These are phyloP conservation scores for Perodicticus potto DNA, from an alignment of 2,797 vertebrate species.

Conservation along the genomic window DNA sequence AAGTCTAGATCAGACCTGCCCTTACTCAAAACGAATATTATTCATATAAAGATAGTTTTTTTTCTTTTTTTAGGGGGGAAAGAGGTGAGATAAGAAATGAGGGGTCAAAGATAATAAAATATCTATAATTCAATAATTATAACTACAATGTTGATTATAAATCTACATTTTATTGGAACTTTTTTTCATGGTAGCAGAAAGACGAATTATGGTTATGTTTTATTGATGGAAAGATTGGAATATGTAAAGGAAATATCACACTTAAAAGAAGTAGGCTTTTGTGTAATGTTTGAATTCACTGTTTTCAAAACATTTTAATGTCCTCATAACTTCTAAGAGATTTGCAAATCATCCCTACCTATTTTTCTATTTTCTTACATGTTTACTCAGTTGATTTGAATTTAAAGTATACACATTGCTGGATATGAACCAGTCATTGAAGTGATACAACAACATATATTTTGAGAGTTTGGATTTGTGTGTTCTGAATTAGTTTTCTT, in stretches of 20 bases:
- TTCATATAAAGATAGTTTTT: neutral
- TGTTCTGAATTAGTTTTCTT: neutral
- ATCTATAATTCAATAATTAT: neutral
- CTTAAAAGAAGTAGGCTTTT: constrained; percentile 16
- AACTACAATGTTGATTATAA: neutral
- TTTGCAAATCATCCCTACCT: neutral
- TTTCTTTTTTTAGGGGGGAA: fast-evolving
- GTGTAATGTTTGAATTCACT: neutral
- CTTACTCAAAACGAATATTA: constrained; percentile 16
- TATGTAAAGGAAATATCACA: constrained; percentile 4
- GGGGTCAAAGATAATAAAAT: neutral
- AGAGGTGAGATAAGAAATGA: neutral
- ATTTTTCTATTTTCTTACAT: neutral
- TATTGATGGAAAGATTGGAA: neutral
- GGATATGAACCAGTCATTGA: neutral
- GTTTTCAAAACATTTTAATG: neutral
- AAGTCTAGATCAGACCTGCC: neutral
- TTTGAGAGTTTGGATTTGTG: neutral
- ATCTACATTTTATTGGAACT: neutral
- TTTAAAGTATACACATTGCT: neutral
- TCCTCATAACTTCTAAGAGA: neutral
- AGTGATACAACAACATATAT: neutral
- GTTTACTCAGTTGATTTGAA: neutral
- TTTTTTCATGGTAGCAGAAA: neutral
- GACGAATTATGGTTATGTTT: neutral